Evolutionary conservation across 1,140 invertebrate species (phyloP).

Genomic region (Harlomillsia oculata): DNA sequence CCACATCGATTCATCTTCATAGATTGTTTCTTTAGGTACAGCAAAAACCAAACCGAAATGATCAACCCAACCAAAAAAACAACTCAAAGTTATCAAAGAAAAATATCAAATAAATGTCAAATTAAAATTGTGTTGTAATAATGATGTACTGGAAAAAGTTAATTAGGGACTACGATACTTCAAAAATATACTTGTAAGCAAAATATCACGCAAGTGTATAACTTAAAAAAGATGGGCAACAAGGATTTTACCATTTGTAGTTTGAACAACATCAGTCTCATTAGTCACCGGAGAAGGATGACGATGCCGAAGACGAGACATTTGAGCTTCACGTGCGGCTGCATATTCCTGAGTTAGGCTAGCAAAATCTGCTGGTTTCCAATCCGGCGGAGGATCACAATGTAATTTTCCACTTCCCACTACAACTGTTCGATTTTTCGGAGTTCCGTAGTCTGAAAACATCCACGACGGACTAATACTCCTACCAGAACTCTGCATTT

Average conservation of each 20-base stretch:
- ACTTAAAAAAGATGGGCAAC: neutral
- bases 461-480: slow-evolving; percentile 2
- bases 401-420: slow-evolving; percentile 34
- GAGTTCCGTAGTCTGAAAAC: slow-evolving; percentile 13
- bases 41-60: too few relatives aligned
- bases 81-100: too few relatives aligned
- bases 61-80: too few relatives aligned
- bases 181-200: too few relatives aligned
- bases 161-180: too few relatives aligned
- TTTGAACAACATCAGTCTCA: slow-evolving; percentile 33
- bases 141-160: too few relatives aligned
- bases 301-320: slow-evolving; percentile 6
- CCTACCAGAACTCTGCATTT: neutral
- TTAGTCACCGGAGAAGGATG: slow-evolving; percentile 11
- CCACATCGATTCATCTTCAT: too few relatives aligned
- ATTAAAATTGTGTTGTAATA: too few relatives aligned
- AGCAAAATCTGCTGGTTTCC: slow-evolving; percentile 12
- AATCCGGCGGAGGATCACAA: slow-evolving; percentile 33
- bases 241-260: slow-evolving; percentile 21
- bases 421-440: slow-evolving; percentile 29
- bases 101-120: too few relatives aligned
- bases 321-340: neutral
- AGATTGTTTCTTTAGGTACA: too few relatives aligned
- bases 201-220: too few relatives aligned
- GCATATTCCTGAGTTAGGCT: neutral